Base-by-base conservation (phyloP, 2,797 vertebrate genomes). In the Myotis vivesi region DNA sequence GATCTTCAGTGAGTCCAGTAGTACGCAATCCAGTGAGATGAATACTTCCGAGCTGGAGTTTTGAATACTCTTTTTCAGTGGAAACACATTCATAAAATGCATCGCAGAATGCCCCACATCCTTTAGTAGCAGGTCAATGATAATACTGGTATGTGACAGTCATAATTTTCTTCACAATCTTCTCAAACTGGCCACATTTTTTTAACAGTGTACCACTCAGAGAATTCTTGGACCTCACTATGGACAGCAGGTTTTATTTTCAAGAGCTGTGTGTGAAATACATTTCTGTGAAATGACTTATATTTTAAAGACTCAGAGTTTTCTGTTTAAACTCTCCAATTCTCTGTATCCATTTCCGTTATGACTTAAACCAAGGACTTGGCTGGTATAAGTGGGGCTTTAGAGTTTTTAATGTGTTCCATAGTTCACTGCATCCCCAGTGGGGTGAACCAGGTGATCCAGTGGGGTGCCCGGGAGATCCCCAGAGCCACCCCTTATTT, bases 241-340 rank as follows among this genome's bases (percentile, higher is more conserved):
- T 73, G 17, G 55, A 46, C 13, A 55, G 77, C 44, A 30, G 68
- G 53, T 93, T 28, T 62, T 28, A 59, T 44, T 73, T 30, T 62
- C 44, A 86, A 82, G 89, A 92, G 41, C 13, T 53, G 6, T 23
- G 2, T 81, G 15, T 89, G 49, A 62, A 85, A 55, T 33, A 2
- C 41, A 68, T 89, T 80, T 72, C 71, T 75, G 44, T 77, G 38
- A 96, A 84, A 15, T 51, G 6, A 68, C 20, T 94, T 76, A 9
- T 41, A 28, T 90, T 82, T 90, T 79, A 55, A 46, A 59, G 4
- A 59, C n/a, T 38, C 19, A 2, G 49, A 44, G 16, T 46, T 68
- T 77, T 94, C 87, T 86, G 25, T 72, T 41, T 36, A 77, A 80
- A 33, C 13, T 8, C 41, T 62, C 62, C n/a, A n/a, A 25, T 30